Evolutionary conservation across 1,140 invertebrate species (phyloP), one percentile per base, ranked within the genome.

Genomic region (Papilio aristodemus): DNA sequence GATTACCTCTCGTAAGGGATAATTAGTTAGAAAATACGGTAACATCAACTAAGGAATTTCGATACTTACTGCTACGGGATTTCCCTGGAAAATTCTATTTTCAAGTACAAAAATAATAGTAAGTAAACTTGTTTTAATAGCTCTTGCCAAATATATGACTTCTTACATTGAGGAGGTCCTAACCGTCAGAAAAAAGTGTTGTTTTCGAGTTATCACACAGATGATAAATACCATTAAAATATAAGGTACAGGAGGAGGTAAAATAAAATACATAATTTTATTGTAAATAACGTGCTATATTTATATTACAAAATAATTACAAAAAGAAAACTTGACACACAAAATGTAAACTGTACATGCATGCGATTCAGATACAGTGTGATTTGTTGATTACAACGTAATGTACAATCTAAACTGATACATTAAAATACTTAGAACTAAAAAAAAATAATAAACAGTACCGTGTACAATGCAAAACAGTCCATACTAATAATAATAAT

Each of bases 241-340:
- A n/a, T n/a, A n/a, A n/a, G 19, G 10, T 11, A 54, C 2, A 54
- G 22, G 8, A 32, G 22, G 59, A 9, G 10, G 37, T 67, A 36
- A 68, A 73, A 75, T 67, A 59, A 75, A 74, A 79, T 66, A 62
- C 71, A 22, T 22, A 69, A 25, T 74, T 67, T 54, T 85, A 80
- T 87, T 91, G 89, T 91, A 91, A 91, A 91, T 91, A 91, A 88
- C 84, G 89, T 91, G 87, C 87, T 90, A 89, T 91, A 89, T 91
- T 91, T 90, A 91, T 85, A 85, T 87, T 91, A 91, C 86, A 91
- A 91, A 90, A 89, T 91, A 90, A 89, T 89, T 88, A 91, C 84
- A 89, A 89, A 89, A 84, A 84, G 37, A 83, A 86, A 89, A 76
- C 79, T 85, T 79, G 83, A 91, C 87, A 90, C 89, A 87, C 89